Evolutionary conservation across 2,797 vertebrate genomes (phyloP).

Genomic region (Bradypodion ventrale): DNA sequence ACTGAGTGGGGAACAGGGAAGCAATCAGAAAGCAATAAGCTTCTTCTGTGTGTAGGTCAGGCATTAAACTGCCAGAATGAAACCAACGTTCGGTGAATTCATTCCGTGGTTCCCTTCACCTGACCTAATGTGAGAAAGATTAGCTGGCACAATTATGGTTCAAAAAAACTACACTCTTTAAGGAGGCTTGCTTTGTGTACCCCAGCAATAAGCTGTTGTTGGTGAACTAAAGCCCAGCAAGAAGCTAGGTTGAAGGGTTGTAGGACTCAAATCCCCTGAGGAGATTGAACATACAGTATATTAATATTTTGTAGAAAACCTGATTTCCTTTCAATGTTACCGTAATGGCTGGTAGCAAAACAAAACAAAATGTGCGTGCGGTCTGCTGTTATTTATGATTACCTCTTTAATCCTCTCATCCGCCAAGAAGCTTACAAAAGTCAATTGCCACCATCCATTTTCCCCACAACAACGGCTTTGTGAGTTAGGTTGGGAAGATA

Average conservation of each 20-base stretch:
- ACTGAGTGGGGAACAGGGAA: not conserved
- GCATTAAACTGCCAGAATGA: too few relatives aligned
- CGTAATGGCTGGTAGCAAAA: not conserved
- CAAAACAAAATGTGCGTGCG: not conserved
- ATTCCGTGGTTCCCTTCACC: too few relatives aligned
- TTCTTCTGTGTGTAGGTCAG: too few relatives aligned
- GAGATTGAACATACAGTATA: not conserved
- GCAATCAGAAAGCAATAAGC: not conserved
- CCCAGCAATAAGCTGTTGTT: not conserved
- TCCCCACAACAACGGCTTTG: not conserved
- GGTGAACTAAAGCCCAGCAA: not conserved
- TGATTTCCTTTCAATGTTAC: not conserved
- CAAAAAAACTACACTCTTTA: too few relatives aligned
- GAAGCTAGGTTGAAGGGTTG: not conserved
- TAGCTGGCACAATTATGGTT: too few relatives aligned
- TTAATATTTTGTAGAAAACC: constrained; percentile 4
- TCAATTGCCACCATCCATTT: not conserved
- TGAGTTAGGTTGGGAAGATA: not conserved
- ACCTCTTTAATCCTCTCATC: not conserved
- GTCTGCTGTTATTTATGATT: not conserved
- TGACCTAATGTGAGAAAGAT: too few relatives aligned
- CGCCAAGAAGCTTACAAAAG: not conserved
- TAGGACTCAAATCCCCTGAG: not conserved
- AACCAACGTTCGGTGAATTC: too few relatives aligned
- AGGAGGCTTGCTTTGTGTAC: too few relatives aligned